Base-by-base conservation (phyloP, 2,113 vertebrate genomes). In the Mirounga angustirostris region DNA sequence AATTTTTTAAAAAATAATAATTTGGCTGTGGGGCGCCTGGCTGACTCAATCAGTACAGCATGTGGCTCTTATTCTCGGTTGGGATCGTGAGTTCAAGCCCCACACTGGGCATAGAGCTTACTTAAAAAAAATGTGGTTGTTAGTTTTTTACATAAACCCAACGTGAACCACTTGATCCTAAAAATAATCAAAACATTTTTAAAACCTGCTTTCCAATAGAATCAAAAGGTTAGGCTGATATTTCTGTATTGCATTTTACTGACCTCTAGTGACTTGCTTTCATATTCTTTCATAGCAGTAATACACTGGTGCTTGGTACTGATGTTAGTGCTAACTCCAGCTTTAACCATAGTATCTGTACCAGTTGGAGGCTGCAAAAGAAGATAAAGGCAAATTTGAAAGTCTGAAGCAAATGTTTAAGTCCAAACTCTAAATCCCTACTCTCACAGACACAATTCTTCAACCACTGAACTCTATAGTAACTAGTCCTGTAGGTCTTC, bases 241-340 rank as follows among this genome's bases (percentile, higher is more conserved):
- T 18, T 94, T 94, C 74, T 95, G 1, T 50, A 40, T 36, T 43
- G 6, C 13, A 81, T 69, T 24, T 10, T 69, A 98, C 99, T 98
- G 79, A 99, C 99, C 99, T 99, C 99, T 0, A 99, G 97, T 6
- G 99, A 99, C 91, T 99, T 99, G 99, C 99, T 99, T 97, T 99
- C 99, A 0, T 99, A 99, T 78, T 99, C 99, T 97, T 99, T 99
- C 99, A 99, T 99, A 86, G 99, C 99, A 11, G 99, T 99, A 97
- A 99, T 99, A 94, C 99, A 99, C 87, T 99, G 99, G 97, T 99
- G 99, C 91, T 99, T 99, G 79, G 99, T 99, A 97, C 99, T 99
- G 98, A 99, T 99, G 98, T 99, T 99, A 1, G 99, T 99, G 96
- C 99, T 99, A 88, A 99, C 99, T 0, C 99, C 99, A 0, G 99